Base-by-base conservation (phyloP, 1,140 invertebrate species). In the Drosophila lacertosa region DNA sequence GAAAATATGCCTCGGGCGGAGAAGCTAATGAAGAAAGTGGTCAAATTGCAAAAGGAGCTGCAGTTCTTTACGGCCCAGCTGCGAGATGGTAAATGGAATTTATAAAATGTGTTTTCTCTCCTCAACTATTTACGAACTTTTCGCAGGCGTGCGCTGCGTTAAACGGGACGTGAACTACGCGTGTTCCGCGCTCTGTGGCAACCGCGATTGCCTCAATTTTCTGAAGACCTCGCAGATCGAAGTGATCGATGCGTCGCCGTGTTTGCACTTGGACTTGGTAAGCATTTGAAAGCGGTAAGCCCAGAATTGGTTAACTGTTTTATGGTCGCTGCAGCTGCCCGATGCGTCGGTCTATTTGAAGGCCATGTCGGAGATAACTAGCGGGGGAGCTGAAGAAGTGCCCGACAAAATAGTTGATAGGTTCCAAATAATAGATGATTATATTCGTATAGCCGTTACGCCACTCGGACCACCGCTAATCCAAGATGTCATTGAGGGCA, bases 91-190 rank as follows among this genome's bases (percentile, higher is more conserved):
- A 90, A 75, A 26, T 57, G 15, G 5, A 4, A 29, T 16, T 1
- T 1, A 29, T 11, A 4, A 35, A 4, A 5, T 13, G 1, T 10
- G 7, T 1, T 9, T 1, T 6, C 4, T 26, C n/a, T n/a, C n/a
- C n/a, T n/a, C n/a, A n/a, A n/a, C n/a, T n/a, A n/a, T n/a, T 11
- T 44, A 40, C 6, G 16, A 6, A 13, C 3, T 39, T 5, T 18
- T 39, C 0, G 0, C 7, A 96, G 96, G 93, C 64, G 91, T 97
- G 22, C 93, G 94, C 20, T 93, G 94, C 74, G 94, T 96, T 2
- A 95, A 94, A 74, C 92, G 92, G 20, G 93, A 94, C 77, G 90
- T 97, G 15, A 78, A 69, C 26, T 75, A 59, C 13, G 64, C 64
- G 11, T 57, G 69, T 20, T 44, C 62, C 16, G 58, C 63, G 32